phyloP scores from a whole-genome alignment of 2,113 vertebrate genomes.

The Bos indicus region DNA sequence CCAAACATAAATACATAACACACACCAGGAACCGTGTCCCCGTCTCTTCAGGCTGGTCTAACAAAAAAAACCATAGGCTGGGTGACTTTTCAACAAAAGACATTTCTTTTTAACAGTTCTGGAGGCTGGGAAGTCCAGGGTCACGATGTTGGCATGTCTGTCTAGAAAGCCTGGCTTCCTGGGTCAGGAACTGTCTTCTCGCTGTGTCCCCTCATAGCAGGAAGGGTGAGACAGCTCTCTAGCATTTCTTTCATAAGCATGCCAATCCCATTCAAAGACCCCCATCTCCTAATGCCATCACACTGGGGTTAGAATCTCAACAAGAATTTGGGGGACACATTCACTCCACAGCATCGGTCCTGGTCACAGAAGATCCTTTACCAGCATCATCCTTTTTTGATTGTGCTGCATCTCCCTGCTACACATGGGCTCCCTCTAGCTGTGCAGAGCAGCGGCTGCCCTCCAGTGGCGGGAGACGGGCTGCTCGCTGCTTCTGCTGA shows the following conservation, averaged over 20 bases:
- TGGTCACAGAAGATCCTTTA: not conserved
- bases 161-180: not conserved
- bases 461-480: not conserved
- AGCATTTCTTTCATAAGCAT: not conserved
- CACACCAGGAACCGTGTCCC: not conserved
- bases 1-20: rapidly evolving
- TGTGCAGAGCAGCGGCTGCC: not conserved
- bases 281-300: not conserved
- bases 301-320: not conserved
- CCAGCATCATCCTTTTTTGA: not conserved
- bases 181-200: not conserved
- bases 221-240: not conserved
- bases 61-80: not conserved
- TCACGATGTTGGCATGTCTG: not conserved
- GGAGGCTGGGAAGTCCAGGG: not conserved
- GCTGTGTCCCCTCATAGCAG: not conserved
- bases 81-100: not conserved
- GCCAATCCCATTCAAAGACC: not conserved
- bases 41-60: not conserved
- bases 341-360: not conserved
- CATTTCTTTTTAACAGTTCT: not conserved
- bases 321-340: not conserved
- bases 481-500: not conserved
- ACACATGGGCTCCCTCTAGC: not conserved
- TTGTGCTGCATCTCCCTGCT: not conserved